Evolutionary conservation across 2,797 vertebrate species (phyloP), one percentile per base, ranked within the genome.

Genomic region (Acanthurus leucopareius): DNA sequence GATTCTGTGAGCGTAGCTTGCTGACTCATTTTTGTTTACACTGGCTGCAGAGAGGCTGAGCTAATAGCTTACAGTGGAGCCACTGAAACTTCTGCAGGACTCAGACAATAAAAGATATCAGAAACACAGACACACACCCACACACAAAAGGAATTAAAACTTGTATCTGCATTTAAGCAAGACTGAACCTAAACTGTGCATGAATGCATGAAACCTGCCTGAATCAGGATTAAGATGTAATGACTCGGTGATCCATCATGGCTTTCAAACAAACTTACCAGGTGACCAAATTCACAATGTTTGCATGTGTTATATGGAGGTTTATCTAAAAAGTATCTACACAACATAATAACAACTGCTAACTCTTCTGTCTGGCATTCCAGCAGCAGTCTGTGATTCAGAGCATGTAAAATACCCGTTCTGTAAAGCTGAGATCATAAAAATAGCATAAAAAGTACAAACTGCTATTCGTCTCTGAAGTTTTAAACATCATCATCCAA

Each of bases 1-100:
- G n/a, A 48, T 2, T 14, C 49, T 25, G 15, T 19, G 28, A 69
- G 60, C 22, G 56, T 32, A 45, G 60, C 70, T 57, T 80, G 68
- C 65, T 80, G 68, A 83, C 40, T 83, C 74, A 74, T 28, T 20
- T 35, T 64, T 20, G 65, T 60, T 51, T 73, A 61, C 59, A 28
- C 32, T 16, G 35, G 52, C 62, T 69, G 62, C 53, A 65, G 69
- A 40, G 25, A 60, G 51, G 69, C 59, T 35, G 52, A 45, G 59
- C 48, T 20, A 49, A 53, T 32, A 35, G 32, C 57, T 70, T 17
- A 28, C 13, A 54, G 9, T 35, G 17, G 10, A 71, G 25, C 25
- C 25, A 25, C 25, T 25, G 25, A 25, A 25, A 25, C 25, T 25
- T 25, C 25, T 25, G 25, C 25, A 59, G 10, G 58, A 68, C 40